These are phyloP conservation scores for Coreoperca whiteheadi DNA, from an alignment of 2,113 vertebrate species.

Conservation along the genomic window DNA sequence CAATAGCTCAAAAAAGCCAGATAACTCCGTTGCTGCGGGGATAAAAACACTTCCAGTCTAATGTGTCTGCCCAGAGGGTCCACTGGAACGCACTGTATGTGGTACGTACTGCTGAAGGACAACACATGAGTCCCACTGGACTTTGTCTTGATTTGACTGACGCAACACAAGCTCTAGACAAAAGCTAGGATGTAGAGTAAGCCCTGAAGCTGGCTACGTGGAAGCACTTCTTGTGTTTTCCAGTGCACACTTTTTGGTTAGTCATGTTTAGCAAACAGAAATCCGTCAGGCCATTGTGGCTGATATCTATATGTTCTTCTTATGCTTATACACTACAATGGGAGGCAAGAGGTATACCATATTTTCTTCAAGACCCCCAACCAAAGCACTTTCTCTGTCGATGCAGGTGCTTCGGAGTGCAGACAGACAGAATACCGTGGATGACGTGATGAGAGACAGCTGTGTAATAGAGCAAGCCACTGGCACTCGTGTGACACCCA, in stretches of 20 bases:
- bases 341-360: neutral
- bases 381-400: constrained; percentile 11
- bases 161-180: constrained; percentile 24
- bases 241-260: neutral
- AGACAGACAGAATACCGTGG: constrained; percentile 19
- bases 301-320: neutral
- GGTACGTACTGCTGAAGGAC: constrained; percentile 24
- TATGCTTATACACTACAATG: neutral
- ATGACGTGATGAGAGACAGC: constrained; percentile 62
- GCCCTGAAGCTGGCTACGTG: constrained; percentile 2
- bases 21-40: constrained; percentile 62
- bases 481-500: constrained; percentile 80
- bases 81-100: constrained; percentile 21
- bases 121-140: constrained; percentile 21
- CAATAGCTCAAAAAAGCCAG: constrained; percentile 74
- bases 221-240: neutral
- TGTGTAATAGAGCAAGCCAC: constrained; percentile 77
- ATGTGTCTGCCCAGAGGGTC: constrained; percentile 29
- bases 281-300: neutral
- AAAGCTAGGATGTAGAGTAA: constrained; percentile 35
- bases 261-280: neutral
- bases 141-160: constrained; percentile 49
- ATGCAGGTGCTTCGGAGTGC: neutral
- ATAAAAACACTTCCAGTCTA: constrained; percentile 66
- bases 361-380: constrained; percentile 7